Evolutionary conservation across 1,140 invertebrate genomes (phyloP).

Genomic region (Drosophila kikkawai): DNA sequence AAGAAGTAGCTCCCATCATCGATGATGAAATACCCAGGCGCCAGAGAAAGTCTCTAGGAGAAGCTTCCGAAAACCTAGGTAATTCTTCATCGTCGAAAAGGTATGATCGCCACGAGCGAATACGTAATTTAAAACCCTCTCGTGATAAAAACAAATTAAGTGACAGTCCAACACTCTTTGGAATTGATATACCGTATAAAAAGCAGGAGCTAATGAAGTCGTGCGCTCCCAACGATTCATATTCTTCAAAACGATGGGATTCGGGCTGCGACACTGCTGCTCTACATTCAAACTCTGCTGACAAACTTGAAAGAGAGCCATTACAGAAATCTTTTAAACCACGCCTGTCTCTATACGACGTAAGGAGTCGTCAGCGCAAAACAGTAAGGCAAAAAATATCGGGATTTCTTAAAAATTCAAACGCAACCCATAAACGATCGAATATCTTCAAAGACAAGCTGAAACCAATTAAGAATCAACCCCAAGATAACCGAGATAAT

Average conservation of each 20-base stretch:
- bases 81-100: neutral
- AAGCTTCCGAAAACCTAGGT: neutral
- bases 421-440: neutral
- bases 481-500: neutral
- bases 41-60: neutral
- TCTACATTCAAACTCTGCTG: neutral
- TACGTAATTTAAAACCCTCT: neutral
- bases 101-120: neutral
- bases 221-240: neutral
- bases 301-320: neutral
- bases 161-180: constrained; percentile 1
- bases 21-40: neutral
- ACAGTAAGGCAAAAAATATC: constrained; percentile 32
- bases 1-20: neutral
- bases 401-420: constrained; percentile 28
- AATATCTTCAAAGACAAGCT: neutral
- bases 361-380: neutral
- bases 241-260: neutral
- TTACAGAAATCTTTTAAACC: neutral
- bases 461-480: neutral
- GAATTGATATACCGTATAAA: constrained; percentile 48
- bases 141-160: constrained; percentile 1
- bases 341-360: neutral
- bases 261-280: constrained; percentile 20
- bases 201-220: neutral